Conservation (phyloP, 2,113 vertebrate species). For the Promerops cafer region DNA sequence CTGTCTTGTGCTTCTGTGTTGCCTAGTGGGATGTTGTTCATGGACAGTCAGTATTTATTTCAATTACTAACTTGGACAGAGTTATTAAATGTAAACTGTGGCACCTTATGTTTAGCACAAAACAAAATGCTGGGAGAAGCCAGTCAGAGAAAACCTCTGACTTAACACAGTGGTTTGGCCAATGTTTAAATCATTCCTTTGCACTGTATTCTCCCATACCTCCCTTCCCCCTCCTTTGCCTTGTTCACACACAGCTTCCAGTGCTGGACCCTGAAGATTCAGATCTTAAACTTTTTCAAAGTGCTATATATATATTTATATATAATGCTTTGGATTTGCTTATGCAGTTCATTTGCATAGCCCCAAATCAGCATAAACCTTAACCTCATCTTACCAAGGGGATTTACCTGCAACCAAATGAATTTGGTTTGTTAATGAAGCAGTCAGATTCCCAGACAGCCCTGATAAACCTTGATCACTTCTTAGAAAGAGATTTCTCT, state of each 20-base stretch:
- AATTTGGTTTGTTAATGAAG: slow-evolving; percentile 60
- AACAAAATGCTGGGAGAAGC: background rate
- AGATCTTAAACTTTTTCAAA: slow-evolving; percentile 39
- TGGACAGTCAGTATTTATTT: background rate
- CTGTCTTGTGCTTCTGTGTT: background rate
- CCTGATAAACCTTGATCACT: background rate
- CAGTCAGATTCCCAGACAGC: slow-evolving; percentile 30
- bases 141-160: background rate
- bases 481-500: slow-evolving; percentile 45
- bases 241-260: background rate
- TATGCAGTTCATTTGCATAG: slow-evolving; percentile 19
- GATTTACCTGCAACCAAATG: slow-evolving; percentile 25
- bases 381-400: slow-evolving; percentile 39
- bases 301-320: slow-evolving; percentile 33
- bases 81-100: slow-evolving; percentile 10
- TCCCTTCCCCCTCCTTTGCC: background rate
- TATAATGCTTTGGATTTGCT: slow-evolving; percentile 49
- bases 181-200: background rate
- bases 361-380: slow-evolving; percentile 46
- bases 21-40: background rate
- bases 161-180: background rate
- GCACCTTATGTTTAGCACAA: background rate
- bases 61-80: background rate
- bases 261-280: background rate
- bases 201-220: background rate